Base-by-base conservation (phyloP, 2,113 vertebrate genomes). In the Thinocorus orbignyianus region DNA sequence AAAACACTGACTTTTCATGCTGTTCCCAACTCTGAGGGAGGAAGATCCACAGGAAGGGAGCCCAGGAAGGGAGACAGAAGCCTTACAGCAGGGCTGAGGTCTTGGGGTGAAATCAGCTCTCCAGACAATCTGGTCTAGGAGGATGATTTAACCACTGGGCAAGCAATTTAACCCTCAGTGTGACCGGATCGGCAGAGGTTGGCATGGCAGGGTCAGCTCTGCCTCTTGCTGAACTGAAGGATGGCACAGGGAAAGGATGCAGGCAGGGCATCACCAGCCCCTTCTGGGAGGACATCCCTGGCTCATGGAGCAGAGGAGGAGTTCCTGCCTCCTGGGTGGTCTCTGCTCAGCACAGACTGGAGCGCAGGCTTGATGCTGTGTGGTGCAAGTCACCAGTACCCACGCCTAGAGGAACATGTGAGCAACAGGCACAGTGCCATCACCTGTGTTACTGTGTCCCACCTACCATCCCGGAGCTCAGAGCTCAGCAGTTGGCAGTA, bases 371-470 rank as follows among this genome's bases (percentile, higher is more conserved):
- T 78, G 58, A 72, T 3, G 1, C 4, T 2, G 19, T n/a, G 30
- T 0, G 1, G 52, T 26, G 37, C 6, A 71, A 64, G 31, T 26
- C 31, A 64, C 44, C 42, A 26, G 7, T 2, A 1, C 17, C 48
- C 0, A 33, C 2, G 0, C 33, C 11, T 2, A 0, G 28, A 52
- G 58, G 6, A 25, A 31, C 2, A 0, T 23, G 28, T 24, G 28
- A 82, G 37, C 20, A 3, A 52, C 82, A 3, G n/a, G 24, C 48
- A 61, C 30, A 7, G n/a, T 19, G 55, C 24, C 48, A 41, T 54
- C 65, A 16, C 20, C 51, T 6, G 26, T 42, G 60, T 31, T 80
- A 23, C 55, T 10, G 49, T 26, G 71, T 60, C 66, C 48, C 35
- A 23, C 14, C 17, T 23, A 44, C 28, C 28, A 30, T 6, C 46